Conservation (phyloP, 2,888 invertebrate species). For the Drosophila limbata region DNA sequence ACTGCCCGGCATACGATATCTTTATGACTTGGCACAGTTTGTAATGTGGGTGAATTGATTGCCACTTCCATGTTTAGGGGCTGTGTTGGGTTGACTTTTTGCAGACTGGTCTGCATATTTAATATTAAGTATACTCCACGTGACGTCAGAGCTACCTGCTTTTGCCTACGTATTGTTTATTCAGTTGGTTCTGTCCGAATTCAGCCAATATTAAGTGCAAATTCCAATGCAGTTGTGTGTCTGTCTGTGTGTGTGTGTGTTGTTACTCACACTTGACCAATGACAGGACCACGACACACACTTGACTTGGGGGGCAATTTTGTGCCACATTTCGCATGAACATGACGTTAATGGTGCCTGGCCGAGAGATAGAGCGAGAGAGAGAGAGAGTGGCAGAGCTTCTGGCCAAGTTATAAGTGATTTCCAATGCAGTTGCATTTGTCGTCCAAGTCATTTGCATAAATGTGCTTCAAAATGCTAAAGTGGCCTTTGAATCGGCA, state of each 20-base stretch:
- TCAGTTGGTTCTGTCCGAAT: constrained; percentile 32
- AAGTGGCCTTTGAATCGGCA: constrained; percentile 38
- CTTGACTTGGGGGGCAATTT: constrained; percentile 3
- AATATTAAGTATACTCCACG: constrained; percentile 22
- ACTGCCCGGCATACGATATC: constrained; percentile 40
- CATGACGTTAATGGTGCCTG: constrained; percentile 51
- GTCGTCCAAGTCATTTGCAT: constrained; percentile 65
- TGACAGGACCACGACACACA: constrained; percentile 42
- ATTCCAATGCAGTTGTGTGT: constrained; percentile 49
- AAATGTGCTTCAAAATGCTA: constrained; percentile 55
- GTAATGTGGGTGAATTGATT: constrained; percentile 50
- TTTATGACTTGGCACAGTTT: constrained; percentile 61
- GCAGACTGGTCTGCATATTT: constrained; percentile 48
- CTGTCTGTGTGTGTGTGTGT: constrained; percentile 4
- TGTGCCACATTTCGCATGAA: background rate
- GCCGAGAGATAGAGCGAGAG: constrained; percentile 2
- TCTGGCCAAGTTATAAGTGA: constrained; percentile 59
- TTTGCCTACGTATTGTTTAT: constrained; percentile 23
- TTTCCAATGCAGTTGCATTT: constrained; percentile 76
- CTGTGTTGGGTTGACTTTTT: background rate
- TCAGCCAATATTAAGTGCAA: constrained; percentile 58
- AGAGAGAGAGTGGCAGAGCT: background rate
- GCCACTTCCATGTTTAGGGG: constrained; percentile 16
- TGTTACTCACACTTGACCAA: constrained; percentile 45
- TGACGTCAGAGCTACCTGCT: constrained; percentile 21